phyloP scores from a whole-genome alignment of 1,140 invertebrate genomes.

The Drosophila subobscura region DNA sequence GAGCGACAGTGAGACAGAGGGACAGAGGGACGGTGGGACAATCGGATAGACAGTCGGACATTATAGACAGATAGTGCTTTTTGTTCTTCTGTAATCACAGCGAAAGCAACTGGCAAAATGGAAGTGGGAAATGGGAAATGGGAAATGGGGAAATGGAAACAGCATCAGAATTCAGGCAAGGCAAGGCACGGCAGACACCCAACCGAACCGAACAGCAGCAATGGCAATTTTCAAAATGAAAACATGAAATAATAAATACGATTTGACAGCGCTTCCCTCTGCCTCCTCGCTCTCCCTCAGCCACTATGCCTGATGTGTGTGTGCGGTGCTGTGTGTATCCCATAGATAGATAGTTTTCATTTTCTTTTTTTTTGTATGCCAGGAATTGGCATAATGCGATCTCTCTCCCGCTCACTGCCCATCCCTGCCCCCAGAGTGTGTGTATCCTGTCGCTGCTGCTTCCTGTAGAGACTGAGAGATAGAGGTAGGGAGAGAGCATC shows the following conservation, averaged over 20 bases:
- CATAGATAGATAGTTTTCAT: slow-evolving; percentile 51
- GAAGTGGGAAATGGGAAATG: too few relatives aligned
- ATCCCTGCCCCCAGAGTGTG: slow-evolving; percentile 14
- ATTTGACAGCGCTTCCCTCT: slow-evolving; percentile 63
- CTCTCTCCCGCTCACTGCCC: slow-evolving; percentile 1
- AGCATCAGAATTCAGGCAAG: too few relatives aligned
- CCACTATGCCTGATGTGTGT: too few relatives aligned
- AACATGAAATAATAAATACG: slow-evolving; percentile 82
- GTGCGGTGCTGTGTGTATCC: slow-evolving; percentile 25
- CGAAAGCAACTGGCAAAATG: slow-evolving; percentile 18
- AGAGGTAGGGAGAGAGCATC: slow-evolving; percentile 50
- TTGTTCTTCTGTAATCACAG: slow-evolving; percentile 75
- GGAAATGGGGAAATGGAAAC: too few relatives aligned
- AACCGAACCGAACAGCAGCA: slow-evolving; percentile 22
- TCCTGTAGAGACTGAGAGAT: neutral
- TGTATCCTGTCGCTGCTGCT: slow-evolving; percentile 15
- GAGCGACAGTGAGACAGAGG: slow-evolving; percentile 11
- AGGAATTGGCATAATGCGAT: slow-evolving; percentile 2
- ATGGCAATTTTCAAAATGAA: slow-evolving; percentile 80
- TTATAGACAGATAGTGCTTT: slow-evolving; percentile 77
- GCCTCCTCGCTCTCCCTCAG: too few relatives aligned
- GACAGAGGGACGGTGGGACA: slow-evolving; percentile 3
- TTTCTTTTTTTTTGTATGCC: slow-evolving; percentile 30
- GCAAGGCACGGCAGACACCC: too few relatives aligned
- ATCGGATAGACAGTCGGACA: slow-evolving; percentile 52